Evolutionary conservation across 2,113 vertebrate genomes (phyloP), one percentile per base, ranked within the genome.

Genomic region (Acanthisitta chloris): DNA sequence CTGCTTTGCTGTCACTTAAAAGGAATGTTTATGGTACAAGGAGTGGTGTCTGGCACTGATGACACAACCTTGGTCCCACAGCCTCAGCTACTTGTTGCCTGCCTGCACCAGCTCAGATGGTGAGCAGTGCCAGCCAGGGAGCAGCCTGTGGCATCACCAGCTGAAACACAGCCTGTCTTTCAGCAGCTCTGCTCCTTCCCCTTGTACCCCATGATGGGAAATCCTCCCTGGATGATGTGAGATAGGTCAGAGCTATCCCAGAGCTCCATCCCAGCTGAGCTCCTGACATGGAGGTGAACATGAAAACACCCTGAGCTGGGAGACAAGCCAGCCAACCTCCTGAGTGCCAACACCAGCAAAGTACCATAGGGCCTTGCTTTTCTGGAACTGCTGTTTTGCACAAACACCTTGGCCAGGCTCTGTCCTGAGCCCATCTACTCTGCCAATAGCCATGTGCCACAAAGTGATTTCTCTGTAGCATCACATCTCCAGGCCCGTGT

Each of bases 401-500:
- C 52, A 48, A 92, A 5, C 40, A 31, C 43, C 36, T 65, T 29
- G 69, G 13, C 29, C 45, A 38, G 14, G 10, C 20, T 72, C 61
- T 65, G 42, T 36, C 33, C 45, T n/a, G 33, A 78, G n/a, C 42
- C 10, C 46, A 28, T 21, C 28, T 55, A 36, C 76, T 92, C 62
- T 67, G 66, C 62, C 3, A 1, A 36, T 1, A 76, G 71, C 40
- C 80, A 29, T 9, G 7, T 48, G 19, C 49, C 40, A 61, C 11
- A 5, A 19, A 43, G 29, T 14, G 59, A 31, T 85, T 90, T 26
- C 59, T 57, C 31, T 40, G 20, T 40, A 51, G 14, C n/a, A 24
- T 65, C 16, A 0, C 0, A 0, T 43, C 17, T 52, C n/a, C n/a
- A 52, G 49, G 25, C 7, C 33, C 8, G 5, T 2, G 26, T 21